Percentiles rank a stretch among this genome's conserved stretches.
Conservation (phyloP, 2,888 invertebrate species). For the Morpho deidamia region DNA sequence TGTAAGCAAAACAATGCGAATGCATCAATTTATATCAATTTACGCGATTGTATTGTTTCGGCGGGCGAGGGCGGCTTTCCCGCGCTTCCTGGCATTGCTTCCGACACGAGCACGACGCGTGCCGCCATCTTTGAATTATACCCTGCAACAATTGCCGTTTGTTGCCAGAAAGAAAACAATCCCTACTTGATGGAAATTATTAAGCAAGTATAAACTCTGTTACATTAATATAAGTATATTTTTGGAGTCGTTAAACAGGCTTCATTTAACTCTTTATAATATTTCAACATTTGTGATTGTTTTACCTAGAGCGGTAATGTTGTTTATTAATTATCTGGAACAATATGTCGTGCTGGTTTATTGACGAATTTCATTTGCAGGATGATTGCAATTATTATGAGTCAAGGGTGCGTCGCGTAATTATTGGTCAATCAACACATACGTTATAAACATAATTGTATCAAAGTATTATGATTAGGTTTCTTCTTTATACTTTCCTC, state of each 20-base stretch:
- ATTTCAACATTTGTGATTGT: conserved; percentile 45
- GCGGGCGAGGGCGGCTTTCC: conserved; percentile 55
- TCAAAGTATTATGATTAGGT: too few relatives aligned
- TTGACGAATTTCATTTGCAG: conserved; percentile 44
- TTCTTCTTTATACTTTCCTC: too few relatives aligned
- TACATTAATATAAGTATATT: neutral
- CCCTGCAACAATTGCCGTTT: conserved; percentile 59
- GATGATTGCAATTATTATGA: conserved; percentile 48
- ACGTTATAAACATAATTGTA: too few relatives aligned
- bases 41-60: conserved; percentile 69
- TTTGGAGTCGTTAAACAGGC: conserved; percentile 16
- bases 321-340: conserved; percentile 69
- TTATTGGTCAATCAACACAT: neutral
- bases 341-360: conserved; percentile 55
- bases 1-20: conserved; percentile 50
- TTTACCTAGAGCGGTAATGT: conserved; percentile 66
- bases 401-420: conserved; percentile 43
- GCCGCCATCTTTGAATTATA: conserved; percentile 70
- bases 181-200: conserved; percentile 19
- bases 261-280: conserved; percentile 12
- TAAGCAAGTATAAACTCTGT: conserved; percentile 28
- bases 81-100: conserved; percentile 63
- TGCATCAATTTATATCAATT: conserved; percentile 77
- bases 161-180: conserved; percentile 50
- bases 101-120: conserved; percentile 70